Base-by-base conservation (phyloP, 2,113 vertebrate species). In the Brachyhypopomus occidentalis region DNA sequence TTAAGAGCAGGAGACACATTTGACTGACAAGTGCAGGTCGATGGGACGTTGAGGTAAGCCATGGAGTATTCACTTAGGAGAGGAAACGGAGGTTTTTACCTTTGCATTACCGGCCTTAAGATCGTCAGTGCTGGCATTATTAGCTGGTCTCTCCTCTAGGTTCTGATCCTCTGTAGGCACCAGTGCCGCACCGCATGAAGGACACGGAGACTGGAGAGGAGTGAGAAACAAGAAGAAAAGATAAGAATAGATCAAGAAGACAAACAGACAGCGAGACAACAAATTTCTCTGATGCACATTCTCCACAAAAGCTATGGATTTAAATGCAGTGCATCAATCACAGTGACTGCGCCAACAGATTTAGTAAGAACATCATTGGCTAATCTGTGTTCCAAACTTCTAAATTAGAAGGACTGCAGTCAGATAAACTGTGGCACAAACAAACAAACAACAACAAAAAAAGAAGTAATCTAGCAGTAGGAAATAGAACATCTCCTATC, bases 101-200 rank as follows among this genome's bases (percentile, higher is more conserved):
- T 91, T 90, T 83, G 67, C 93, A 93, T 92, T 85, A 85, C 80
- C 93, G 83, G 88, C 91, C 88, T 92, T 95, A 87, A 89, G 93
- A 83, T 98, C 96, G 25, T 96, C 96, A 83, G 93, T 94, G 91
- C 95, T 94, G 87, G 95, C 94, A 56, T 95, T 95, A 84, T 92
- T 94, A 76, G 94, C 88, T 3, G 90, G 78, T 85, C 90, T 94
- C 83, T 95, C 95, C 55, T 96, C 95, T 70, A 75, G 59, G 69
- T 73, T 56, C 80, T 88, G 91, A 91, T 95, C 93, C 9, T 90
- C 92, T 78, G 88, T 92, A 80, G 94, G 90, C 81, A 92, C 84
- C 83, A 94, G 91, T 3, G 89, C 91, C 83, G 89, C 91, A 80
- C 88, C 93, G 86, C 96, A 97, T 9, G 95, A 95, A 77, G 92